phyloP scores from a whole-genome alignment of 2,797 vertebrate species.

The Triplophysa bombifrons region DNA sequence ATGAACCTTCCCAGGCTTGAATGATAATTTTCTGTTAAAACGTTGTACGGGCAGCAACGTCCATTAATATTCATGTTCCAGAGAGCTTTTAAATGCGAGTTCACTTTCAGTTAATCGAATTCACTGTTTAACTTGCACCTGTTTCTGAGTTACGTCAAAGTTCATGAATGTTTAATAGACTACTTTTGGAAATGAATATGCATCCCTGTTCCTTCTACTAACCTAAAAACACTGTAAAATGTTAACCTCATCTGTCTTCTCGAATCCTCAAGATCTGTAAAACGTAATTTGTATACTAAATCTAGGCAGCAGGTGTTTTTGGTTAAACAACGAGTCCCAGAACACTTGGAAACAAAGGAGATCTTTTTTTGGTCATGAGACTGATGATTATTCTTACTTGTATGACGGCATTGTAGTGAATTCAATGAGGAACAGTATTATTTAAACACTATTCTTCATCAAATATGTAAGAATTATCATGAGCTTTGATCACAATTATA shows the following conservation, averaged over 20 bases:
- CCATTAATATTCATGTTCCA: slow-evolving; percentile 35
- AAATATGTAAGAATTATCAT: no score
- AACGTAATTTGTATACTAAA: neutral
- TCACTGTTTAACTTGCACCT: slow-evolving; percentile 21
- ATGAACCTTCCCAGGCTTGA: slow-evolving; percentile 4
- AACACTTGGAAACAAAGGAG: slow-evolving; percentile 4
- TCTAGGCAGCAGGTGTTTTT: slow-evolving; percentile 4
- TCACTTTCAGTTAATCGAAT: slow-evolving; percentile 25
- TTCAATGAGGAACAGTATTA: no score
- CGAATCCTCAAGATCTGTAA: neutral
- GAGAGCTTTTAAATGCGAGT: slow-evolving; percentile 13
- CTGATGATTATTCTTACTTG: slow-evolving; percentile 47
- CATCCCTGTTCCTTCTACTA: neutral
- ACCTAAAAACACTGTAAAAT: neutral
- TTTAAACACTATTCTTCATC: no score
- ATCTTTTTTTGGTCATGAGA: slow-evolving; percentile 29
- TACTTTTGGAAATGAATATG: slow-evolving; percentile 18
- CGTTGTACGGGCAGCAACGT: neutral
- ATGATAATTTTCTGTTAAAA: slow-evolving; percentile 22
- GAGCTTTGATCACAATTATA: no score
- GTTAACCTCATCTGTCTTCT: neutral
- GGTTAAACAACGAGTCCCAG: neutral
- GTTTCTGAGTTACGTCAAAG: neutral
- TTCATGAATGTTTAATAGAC: slow-evolving; percentile 37
- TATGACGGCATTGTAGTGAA: no score